Percentiles rank a stretch among this genome's conserved stretches.
phyloP scores from a whole-genome alignment of 2,113 vertebrate species.

The Amazona guildingii region DNA sequence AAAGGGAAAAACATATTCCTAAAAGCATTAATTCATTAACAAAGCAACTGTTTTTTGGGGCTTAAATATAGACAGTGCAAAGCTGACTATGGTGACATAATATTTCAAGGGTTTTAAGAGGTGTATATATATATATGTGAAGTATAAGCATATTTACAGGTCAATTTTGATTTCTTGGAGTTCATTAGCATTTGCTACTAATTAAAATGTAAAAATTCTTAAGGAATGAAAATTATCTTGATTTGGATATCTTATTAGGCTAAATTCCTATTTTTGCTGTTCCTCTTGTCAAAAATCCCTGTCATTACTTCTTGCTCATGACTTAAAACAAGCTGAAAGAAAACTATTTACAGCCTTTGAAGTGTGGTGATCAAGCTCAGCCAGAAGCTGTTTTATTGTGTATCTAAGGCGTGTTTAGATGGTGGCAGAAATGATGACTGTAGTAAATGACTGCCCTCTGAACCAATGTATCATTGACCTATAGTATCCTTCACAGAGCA shows the following conservation, averaged over 20 bases:
- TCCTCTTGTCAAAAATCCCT: neutral
- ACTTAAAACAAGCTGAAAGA: neutral
- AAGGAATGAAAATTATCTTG: neutral
- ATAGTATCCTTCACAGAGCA: neutral
- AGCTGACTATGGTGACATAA: neutral
- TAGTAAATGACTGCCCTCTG: neutral
- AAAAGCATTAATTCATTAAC: slow-evolving; percentile 20
- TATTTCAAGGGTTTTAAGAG: neutral
- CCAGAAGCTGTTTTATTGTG: neutral
- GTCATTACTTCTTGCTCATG: neutral
- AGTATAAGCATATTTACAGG: neutral
- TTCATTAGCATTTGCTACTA: neutral
- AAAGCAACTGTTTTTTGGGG: neutral
- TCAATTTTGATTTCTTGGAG: neutral
- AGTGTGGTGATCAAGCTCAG: neutral
- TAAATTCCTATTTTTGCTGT: neutral
- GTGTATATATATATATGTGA: neutral
- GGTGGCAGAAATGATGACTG: neutral
- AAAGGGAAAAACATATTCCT: neutral
- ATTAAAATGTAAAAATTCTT: neutral
- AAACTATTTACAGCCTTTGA: neutral
- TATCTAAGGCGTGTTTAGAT: neutral
- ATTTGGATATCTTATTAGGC: neutral
- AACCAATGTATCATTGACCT: neutral
- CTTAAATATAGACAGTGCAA: neutral